A percentile compares a stretch with the other conserved stretches of the same genome.
Conservation (phyloP, 1,140 invertebrate genomes). For the Chelonus insularis region DNA sequence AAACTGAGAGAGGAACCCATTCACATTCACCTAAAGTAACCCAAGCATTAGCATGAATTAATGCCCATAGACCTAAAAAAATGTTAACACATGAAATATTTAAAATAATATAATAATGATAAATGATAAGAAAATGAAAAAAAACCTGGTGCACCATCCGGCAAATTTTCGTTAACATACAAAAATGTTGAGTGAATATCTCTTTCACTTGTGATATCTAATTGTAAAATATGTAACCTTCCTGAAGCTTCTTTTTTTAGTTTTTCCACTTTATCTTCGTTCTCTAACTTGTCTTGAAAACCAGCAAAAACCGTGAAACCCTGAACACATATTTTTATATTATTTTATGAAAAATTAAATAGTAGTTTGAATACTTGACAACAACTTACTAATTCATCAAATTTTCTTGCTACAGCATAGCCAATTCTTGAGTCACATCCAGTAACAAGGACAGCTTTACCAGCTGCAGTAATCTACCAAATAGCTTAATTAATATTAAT, state of each 20-base stretch:
- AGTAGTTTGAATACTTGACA: neutral
- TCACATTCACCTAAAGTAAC: conserved; percentile 87
- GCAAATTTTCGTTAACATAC: conserved; percentile 75
- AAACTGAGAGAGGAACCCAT: conserved; percentile 77
- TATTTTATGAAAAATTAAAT: neutral
- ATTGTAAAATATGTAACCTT: conserved; percentile 71
- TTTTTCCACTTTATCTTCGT: conserved; percentile 68
- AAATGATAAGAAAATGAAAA: conserved; percentile 8
- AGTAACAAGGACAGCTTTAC: conserved; percentile 82
- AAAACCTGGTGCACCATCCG: conserved; percentile 71
- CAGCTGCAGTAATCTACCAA: conserved; percentile 71
- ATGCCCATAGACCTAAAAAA: conserved; percentile 74
- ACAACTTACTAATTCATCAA: conserved; percentile 69
- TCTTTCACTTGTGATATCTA: conserved; percentile 74
- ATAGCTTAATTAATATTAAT: conserved; percentile 23
- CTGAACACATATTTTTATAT: conserved; percentile 40
- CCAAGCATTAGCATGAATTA: conserved; percentile 88
- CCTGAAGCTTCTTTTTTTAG: conserved; percentile 76
- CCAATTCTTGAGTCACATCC: conserved; percentile 81
- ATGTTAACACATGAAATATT: neutral
- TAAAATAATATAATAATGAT: conserved; percentile 9
- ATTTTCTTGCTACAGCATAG: conserved; percentile 71
- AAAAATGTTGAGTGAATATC: conserved; percentile 74
- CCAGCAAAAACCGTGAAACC: conserved; percentile 83
- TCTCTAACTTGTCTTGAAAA: conserved; percentile 68